phyloP scores from a whole-genome alignment of 2,797 vertebrate genomes.

The Xyrichtys novacula region DNA sequence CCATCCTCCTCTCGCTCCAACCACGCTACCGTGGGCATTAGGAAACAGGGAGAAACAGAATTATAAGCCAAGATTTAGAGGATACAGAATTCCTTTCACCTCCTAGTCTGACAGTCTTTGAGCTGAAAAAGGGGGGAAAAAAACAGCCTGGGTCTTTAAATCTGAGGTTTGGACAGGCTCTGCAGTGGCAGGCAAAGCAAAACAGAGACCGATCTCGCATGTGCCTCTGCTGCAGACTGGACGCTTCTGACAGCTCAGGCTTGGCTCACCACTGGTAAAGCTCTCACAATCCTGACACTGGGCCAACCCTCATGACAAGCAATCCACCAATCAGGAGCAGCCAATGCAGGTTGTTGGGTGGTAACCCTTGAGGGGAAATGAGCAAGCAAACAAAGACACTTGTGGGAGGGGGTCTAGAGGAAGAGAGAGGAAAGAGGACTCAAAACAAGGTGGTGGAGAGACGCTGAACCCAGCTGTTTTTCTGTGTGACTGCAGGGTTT shows the following conservation, averaged over 20 bases:
- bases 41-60: constrained; percentile 52
- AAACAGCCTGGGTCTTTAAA: constrained; percentile 23
- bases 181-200: constrained; percentile 35
- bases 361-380: constrained; percentile 71
- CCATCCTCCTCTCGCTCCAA: constrained; percentile 90
- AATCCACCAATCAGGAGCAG: constrained; percentile 75
- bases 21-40: constrained; percentile 87
- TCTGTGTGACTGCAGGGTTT: constrained; percentile 40
- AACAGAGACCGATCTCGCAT: constrained; percentile 37
- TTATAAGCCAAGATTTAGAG: constrained; percentile 21
- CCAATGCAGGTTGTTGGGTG: constrained; percentile 74
- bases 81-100: constrained; percentile 31
- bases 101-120: constrained; percentile 22
- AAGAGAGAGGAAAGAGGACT: constrained; percentile 34
- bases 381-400: constrained; percentile 80
- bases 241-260: constrained; percentile 69
- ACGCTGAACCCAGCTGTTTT: constrained; percentile 68
- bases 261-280: constrained; percentile 73
- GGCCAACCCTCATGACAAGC: constrained; percentile 60
- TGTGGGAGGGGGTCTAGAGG: constrained; percentile 56
- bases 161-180: constrained; percentile 4
- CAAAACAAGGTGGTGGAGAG: constrained; percentile 52
- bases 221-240: constrained; percentile 56
- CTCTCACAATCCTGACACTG: constrained; percentile 52
- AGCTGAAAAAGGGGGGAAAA: constrained; percentile 7